phyloP scores from a whole-genome alignment of 2,797 vertebrate genomes.

The Pterois miles region DNA sequence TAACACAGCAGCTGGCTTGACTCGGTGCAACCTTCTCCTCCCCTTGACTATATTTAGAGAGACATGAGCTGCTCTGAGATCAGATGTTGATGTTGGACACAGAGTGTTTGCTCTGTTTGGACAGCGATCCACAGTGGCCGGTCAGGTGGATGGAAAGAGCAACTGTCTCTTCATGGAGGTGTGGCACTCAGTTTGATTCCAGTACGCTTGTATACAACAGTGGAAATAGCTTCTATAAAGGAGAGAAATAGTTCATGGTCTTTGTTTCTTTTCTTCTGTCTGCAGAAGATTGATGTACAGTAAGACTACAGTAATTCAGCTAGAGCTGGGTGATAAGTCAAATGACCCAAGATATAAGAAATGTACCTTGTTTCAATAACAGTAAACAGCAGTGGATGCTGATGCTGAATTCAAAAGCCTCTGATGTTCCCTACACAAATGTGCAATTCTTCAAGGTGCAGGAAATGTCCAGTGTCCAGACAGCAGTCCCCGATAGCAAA shows the following conservation, averaged over 20 bases:
- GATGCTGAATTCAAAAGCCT: background rate
- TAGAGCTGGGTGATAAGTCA: background rate
- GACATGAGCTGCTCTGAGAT: conserved; percentile 74
- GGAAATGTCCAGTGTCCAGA: background rate
- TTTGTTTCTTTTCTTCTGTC: background rate
- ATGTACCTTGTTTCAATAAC: background rate
- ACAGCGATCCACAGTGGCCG: conserved; percentile 38
- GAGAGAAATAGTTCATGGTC: background rate
- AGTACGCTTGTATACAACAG: background rate
- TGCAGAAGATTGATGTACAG: background rate
- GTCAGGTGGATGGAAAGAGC: conserved; percentile 58
- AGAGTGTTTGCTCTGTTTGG: conserved; percentile 48
- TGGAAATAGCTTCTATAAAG: background rate
- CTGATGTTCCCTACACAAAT: background rate
- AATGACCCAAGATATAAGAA: background rate
- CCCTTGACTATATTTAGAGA: conserved; percentile 74
- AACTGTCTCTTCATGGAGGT: conserved; percentile 18
- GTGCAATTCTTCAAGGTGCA: background rate
- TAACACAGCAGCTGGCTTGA: conserved; percentile 70
- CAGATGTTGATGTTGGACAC: conserved; percentile 71
- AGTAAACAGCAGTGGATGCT: background rate
- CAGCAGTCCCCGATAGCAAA: background rate
- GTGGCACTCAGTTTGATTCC: conserved; percentile 2
- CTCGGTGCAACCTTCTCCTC: conserved; percentile 61
- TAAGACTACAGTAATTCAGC: background rate